Evolutionary conservation across 2,797 vertebrate species (phyloP).

Genomic region (Xerus rutilus): DNA sequence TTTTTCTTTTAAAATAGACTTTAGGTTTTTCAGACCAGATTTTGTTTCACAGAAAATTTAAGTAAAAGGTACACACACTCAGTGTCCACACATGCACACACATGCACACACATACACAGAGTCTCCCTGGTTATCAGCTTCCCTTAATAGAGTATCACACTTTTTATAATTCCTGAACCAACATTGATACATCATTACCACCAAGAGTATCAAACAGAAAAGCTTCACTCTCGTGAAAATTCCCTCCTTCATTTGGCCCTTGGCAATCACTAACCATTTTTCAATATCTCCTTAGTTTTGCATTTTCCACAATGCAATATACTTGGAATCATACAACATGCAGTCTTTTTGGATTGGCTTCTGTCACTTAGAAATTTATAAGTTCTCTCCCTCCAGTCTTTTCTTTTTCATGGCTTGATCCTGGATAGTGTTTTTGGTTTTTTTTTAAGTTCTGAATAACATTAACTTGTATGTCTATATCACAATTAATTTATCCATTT

Average conservation of each 20-base stretch:
- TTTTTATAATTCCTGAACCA: background rate
- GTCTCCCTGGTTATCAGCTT: too few species aligned
- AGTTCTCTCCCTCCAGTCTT: background rate
- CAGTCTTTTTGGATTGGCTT: background rate
- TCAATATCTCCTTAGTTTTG: background rate
- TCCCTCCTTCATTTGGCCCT: accelerated
- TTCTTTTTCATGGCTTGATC: background rate
- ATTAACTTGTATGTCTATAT: background rate
- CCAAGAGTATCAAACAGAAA: background rate
- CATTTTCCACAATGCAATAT: background rate
- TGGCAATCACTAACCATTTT: background rate
- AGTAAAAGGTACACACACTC: background rate
- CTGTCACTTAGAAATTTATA: background rate
- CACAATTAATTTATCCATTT: background rate
- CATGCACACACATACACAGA: background rate
- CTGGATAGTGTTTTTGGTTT: too few species aligned
- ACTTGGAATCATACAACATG: background rate
- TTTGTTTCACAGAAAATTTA: background rate
- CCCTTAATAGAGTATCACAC: background rate
- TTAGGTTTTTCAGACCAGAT: background rate
- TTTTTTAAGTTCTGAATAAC: background rate
- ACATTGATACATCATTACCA: background rate
- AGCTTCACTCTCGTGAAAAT: background rate
- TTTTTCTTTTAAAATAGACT: background rate
- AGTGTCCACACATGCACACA: background rate